Conservation (phyloP, 2,113 vertebrate species). For the Kobus ellipsiprymnus region DNA sequence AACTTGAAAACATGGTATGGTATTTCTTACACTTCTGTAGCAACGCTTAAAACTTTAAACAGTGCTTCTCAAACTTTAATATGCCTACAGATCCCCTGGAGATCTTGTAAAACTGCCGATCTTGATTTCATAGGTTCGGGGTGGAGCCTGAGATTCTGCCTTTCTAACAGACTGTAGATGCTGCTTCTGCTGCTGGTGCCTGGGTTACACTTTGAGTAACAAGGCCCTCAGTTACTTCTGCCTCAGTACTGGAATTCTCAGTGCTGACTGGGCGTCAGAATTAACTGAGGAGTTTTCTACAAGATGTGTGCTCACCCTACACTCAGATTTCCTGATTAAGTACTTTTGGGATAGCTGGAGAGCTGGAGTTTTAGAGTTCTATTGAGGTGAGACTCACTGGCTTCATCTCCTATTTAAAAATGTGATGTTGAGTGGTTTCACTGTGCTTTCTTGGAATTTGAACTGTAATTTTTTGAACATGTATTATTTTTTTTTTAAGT, state of each 20-base stretch:
- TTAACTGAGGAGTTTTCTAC: not conserved
- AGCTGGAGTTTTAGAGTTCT: not conserved
- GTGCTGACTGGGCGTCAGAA: not conserved
- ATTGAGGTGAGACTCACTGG: not conserved
- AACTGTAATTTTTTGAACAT: not conserved
- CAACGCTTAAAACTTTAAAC: not conserved
- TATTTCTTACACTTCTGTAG: not conserved
- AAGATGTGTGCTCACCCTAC: not conserved
- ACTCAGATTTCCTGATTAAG: not conserved
- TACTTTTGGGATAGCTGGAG: not conserved
- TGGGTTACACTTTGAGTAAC: not conserved
- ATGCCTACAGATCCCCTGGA: not conserved
- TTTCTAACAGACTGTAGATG: not conserved
- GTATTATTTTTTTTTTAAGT: not conserved
- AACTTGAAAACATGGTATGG: not conserved
- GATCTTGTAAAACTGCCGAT: not conserved
- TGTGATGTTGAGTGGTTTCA: not conserved
- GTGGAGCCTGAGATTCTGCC: not conserved
- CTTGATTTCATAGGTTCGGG: not conserved
- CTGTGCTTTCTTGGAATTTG: not conserved
- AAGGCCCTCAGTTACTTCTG: not conserved
- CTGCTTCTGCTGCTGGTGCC: not conserved
- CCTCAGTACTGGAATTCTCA: not conserved
- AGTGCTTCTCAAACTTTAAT: not conserved
- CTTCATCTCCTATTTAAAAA: not conserved